These are phyloP conservation scores for Hylaeus volcanicus DNA, from an alignment of 1,140 invertebrate species.

Conservation along the genomic window DNA sequence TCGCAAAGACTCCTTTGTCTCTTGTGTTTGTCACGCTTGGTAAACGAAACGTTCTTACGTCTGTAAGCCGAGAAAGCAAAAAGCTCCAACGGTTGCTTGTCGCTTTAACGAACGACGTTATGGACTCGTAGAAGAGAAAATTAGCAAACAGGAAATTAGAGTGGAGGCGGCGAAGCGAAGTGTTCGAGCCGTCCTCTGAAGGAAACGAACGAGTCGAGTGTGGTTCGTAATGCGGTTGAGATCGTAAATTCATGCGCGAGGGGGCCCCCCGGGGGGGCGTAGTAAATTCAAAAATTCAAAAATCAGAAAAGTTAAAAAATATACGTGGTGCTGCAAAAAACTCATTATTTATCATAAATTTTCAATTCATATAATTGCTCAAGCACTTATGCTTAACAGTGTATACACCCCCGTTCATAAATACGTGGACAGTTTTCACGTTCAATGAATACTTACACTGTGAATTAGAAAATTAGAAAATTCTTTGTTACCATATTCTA, in stretches of 20 bases:
- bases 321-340: too few species aligned
- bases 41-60: neutral
- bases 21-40: slow-evolving; percentile 4
- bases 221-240: neutral
- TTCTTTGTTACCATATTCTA: too few species aligned
- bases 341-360: too few species aligned
- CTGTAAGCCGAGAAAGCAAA: neutral
- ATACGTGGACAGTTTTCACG: too few species aligned
- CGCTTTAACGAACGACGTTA: neutral
- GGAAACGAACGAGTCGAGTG: neutral
- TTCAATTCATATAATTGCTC: too few species aligned
- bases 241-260: neutral
- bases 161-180: neutral
- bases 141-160: neutral
- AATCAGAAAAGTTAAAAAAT: too few species aligned
- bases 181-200: neutral
- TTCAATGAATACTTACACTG: too few species aligned
- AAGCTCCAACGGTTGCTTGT: neutral
- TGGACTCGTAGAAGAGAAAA: neutral
- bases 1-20: slow-evolving; percentile 31
- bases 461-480: too few species aligned
- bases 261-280: too few species aligned
- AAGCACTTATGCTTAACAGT: too few species aligned
- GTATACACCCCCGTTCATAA: too few species aligned
- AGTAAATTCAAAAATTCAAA: too few species aligned